phyloP scores from a whole-genome alignment of 2,113 vertebrate genomes.

The Erythrocercus mccallii region DNA sequence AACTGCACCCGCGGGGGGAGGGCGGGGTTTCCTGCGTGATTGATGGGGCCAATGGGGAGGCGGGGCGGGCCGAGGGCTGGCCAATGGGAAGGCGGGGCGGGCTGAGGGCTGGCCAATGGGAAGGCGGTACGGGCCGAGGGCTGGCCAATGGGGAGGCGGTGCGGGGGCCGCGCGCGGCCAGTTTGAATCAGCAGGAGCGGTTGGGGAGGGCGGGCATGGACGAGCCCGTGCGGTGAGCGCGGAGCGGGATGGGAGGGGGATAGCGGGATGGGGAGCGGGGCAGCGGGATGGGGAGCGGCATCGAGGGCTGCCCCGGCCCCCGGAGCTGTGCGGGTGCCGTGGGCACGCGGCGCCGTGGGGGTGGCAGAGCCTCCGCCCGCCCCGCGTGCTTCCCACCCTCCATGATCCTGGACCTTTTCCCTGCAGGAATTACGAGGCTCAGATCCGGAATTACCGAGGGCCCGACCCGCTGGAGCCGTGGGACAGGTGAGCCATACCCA shows the following conservation, averaged over 20 bases:
- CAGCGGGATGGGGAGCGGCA: rapidly evolving
- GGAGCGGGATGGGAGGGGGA: neutral
- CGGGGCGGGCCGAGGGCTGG: neutral
- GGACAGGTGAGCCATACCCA: neutral
- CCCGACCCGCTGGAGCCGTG: neutral
- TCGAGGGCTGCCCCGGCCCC: rapidly evolving
- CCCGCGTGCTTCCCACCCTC: neutral
- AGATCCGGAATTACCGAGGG: neutral
- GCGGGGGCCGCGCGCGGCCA: neutral
- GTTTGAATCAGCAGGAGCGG: neutral
- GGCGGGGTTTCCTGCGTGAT: rapidly evolving
- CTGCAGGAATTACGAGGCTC: neutral
- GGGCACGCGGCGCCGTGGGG: too few species aligned
- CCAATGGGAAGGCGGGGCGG: neutral
- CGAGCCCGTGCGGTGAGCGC: neutral
- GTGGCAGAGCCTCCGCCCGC: neutral
- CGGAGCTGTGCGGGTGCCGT: neutral
- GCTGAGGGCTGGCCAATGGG: neutral
- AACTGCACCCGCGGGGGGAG: rapidly evolving
- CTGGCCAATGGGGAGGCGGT: neutral
- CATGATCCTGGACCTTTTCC: neutral
- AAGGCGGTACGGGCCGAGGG: too few species aligned
- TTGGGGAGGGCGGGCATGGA: neutral
- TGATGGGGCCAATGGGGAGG: neutral
- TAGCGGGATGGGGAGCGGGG: neutral